Base-by-base conservation (phyloP, 2,888 invertebrate genomes). In the Ichneumon xanthorius region DNA sequence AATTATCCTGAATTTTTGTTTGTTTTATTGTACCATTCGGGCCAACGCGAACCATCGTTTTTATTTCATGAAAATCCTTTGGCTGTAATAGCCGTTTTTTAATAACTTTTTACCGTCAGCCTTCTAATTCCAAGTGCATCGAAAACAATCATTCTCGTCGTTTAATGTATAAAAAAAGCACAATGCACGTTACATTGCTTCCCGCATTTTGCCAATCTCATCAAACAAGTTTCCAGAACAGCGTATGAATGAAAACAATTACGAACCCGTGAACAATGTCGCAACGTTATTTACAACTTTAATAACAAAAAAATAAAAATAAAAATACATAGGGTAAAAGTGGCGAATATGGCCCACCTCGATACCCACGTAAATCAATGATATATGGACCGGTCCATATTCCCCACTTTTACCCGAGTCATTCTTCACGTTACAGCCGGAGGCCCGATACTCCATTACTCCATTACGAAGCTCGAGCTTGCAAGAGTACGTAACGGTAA, bases 401-500 rank as follows among this genome's bases (percentile, higher is more conserved):
- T 22, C 1, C 22, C 22, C 22, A 22, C 22, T 22, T 22, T 22
- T 22, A 22, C 22, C 22, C n/a, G n/a, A n/a, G 53, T 19, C 0
- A 55, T 55, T 55, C 19, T 6, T 55, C 53, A 6, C 1, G 9
- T 26, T 58, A 14, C 4, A 9, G 30, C n/a, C 9, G 6, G 19
- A 9, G 6, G 19, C 19, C 7, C 61, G 11, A 16, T 16, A 30
- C 30, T 16, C 61, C 61, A 33, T 48, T 61, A 7, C 40, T 40
- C 19, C 65, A 78, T 78, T 70, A 50, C 50, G 70, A 16, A 37
- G 33, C 71, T 53, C 50, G 14, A 45, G 50, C 61, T 16, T 19
- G 7, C 61, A 30, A 50, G 40, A 68, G 22, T 55, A 45, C 33
- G 16, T 50, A 70, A 70, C 70, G 26, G 63, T n/a, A 63, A 50